Percentiles rank a stretch among this genome's conserved stretches.
Conservation (phyloP, 2,113 vertebrate species). For the zebrafish (Danio rerio) region GRCz12tu NC_133198.1:16657501-16658000, state of each 20-base stretch:
- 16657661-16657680: conserved; percentile 46
- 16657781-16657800: background rate
- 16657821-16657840: background rate
- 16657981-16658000: background rate
- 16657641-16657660: no score
- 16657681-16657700: background rate
- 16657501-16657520: conserved; percentile 36
- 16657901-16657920: background rate
- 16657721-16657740: background rate
- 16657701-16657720: conserved; percentile 21
- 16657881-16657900: background rate
- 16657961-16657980: background rate
- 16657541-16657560: no score
- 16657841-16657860: background rate
- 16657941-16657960: background rate
- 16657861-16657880: background rate
- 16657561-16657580: background rate
- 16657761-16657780: background rate
- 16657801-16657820: background rate
- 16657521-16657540: no score
- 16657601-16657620: background rate
- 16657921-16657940: background rate
- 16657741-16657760: no score
- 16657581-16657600: background rate
- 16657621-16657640: no score